These are phyloP conservation scores for Tyrannus savana DNA, from an alignment of 2,113 vertebrate genomes.

Conservation along the genomic window DNA sequence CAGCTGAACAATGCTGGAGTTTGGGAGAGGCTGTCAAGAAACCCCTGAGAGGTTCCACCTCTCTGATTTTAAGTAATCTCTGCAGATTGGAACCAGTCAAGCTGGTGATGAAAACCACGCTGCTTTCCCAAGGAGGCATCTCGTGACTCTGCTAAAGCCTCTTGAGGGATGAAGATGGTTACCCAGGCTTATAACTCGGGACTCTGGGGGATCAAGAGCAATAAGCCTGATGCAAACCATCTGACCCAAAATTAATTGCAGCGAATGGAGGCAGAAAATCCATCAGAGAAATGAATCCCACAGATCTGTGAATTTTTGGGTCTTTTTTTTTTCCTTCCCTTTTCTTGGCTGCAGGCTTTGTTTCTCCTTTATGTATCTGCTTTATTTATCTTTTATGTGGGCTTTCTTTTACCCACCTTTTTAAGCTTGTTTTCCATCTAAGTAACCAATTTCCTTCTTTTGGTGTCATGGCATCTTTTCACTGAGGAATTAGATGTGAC, in stretches of 20 bases:
- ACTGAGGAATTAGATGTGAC: conserved; percentile 3
- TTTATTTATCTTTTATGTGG: neutral
- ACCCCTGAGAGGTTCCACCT: neutral
- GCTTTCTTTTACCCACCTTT: neutral
- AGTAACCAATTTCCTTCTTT: neutral
- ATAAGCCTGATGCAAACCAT: neutral
- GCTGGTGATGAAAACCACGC: neutral
- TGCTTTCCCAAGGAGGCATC: neutral
- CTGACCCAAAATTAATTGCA: conserved; percentile 24
- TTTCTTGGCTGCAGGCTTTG: neutral
- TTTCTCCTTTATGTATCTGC: neutral
- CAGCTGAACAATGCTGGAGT: neutral
- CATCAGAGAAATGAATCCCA: neutral
- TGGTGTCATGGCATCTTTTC: neutral
- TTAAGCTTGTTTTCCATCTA: neutral
- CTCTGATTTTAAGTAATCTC: neutral
- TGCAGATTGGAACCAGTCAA: neutral
- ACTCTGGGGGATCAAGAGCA: neutral
- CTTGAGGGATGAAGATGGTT: neutral
- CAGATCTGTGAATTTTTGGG: neutral
- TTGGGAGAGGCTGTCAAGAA: neutral
- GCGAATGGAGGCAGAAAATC: conserved; percentile 12
- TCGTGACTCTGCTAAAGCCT: neutral
- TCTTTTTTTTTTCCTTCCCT: neutral
- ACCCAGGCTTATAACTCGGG: neutral